Evolutionary conservation across 2,797 vertebrate genomes (phyloP).

Genomic region (Phrynocephalus vlangalii): DNA sequence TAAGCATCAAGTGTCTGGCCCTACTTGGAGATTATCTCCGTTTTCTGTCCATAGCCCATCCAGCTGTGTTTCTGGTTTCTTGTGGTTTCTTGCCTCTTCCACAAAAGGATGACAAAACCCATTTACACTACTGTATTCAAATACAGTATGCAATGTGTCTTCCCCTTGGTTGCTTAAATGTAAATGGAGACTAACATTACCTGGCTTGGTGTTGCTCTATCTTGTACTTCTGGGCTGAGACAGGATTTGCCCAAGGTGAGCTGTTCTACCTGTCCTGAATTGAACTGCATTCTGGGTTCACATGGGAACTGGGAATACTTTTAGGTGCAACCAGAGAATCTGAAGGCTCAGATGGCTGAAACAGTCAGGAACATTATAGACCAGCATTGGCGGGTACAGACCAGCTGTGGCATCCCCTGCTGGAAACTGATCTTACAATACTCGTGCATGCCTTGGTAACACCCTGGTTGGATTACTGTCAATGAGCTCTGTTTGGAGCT

Average conservation of each 20-base stretch:
- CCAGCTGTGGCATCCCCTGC: neutral
- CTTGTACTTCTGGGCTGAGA: neutral
- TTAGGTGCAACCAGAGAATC: neutral
- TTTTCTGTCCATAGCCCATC: neutral
- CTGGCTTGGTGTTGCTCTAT: neutral
- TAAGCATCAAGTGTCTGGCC: neutral
- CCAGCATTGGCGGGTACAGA: neutral
- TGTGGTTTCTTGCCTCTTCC: neutral
- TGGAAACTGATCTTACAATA: neutral
- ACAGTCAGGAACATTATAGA: neutral
- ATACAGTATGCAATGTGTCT: neutral
- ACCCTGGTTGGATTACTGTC: neutral
- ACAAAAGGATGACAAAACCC: neutral
- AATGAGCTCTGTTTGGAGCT: too few species aligned
- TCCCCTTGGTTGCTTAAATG: neutral
- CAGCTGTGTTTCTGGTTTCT: neutral
- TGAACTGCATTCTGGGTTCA: neutral
- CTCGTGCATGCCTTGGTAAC: neutral
- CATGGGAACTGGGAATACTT: neutral
- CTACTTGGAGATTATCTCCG: neutral
- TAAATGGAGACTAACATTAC: neutral
- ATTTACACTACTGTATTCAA: neutral
- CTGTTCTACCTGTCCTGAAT: neutral
- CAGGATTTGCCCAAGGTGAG: neutral
- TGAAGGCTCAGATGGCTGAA: neutral